Evolutionary conservation across 2,888 invertebrate species (phyloP).

Genomic region (Cremastinae sp.): DNA sequence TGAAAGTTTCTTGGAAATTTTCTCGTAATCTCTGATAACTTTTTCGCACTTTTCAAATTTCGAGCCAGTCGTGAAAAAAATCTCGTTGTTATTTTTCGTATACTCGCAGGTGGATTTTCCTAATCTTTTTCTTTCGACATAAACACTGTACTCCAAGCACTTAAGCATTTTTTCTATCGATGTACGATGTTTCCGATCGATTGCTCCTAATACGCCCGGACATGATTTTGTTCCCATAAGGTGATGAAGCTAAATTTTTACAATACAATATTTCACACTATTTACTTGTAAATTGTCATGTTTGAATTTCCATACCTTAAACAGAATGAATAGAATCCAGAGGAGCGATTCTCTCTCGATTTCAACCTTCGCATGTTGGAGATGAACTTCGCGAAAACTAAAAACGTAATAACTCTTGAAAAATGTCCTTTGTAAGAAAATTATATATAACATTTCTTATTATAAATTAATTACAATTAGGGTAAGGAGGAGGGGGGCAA

Average conservation of each 20-base stretch:
- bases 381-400: constrained; percentile 64
- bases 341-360: constrained; percentile 70
- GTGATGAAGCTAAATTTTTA: constrained; percentile 69
- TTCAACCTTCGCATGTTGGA: constrained; percentile 39
- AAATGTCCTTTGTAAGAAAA: no score
- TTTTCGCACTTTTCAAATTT: constrained; percentile 66
- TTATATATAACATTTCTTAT: not conserved
- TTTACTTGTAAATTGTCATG: no score
- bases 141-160: constrained; percentile 67
- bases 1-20: constrained; percentile 20
- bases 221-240: constrained; percentile 67
- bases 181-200: constrained; percentile 65
- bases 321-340: constrained; percentile 73
- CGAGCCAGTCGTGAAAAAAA: constrained; percentile 58
- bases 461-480: no score
- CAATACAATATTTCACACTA: constrained; percentile 5
- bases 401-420: no score
- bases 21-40: constrained; percentile 63
- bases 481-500: no score
- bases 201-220: constrained; percentile 69
- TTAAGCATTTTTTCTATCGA: constrained; percentile 70
- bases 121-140: constrained; percentile 42
- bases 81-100: constrained; percentile 22
- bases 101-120: constrained; percentile 28
- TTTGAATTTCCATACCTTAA: constrained; percentile 67